A percentile compares a stretch with the other conserved stretches of the same genome.
Conservation (phyloP, 2,888 invertebrate genomes). For the Mesochorus sp. region DNA sequence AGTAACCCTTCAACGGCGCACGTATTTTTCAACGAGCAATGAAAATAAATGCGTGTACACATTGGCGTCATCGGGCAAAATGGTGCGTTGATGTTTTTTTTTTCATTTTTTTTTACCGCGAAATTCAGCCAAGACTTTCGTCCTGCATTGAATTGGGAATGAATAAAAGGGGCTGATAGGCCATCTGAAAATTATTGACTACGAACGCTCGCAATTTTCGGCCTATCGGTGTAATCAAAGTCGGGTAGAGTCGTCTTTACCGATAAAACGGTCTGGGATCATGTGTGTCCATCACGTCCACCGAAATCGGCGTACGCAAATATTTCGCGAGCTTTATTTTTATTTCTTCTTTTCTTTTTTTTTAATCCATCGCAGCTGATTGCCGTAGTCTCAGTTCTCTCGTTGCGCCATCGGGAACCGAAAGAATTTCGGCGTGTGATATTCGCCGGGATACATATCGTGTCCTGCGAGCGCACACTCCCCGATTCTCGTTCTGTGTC, state of each 20-base stretch:
- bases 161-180: neutral
- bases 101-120: too few species aligned
- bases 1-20: too few species aligned
- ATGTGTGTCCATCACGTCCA: neutral
- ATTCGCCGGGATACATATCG: conserved; percentile 66
- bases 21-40: too few species aligned
- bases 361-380: neutral
- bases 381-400: too few species aligned
- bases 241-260: neutral
- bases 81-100: too few species aligned
- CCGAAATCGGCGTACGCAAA: neutral
- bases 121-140: neutral
- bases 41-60: too few species aligned
- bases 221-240: conserved; percentile 6
- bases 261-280: neutral
- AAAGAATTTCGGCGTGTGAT: conserved; percentile 62
- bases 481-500: conserved; percentile 62
- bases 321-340: neutral
- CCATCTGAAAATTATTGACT: conserved; percentile 1
- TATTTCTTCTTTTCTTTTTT: neutral
- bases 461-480: conserved; percentile 8
- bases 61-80: too few species aligned
- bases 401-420: too few species aligned
- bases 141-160: neutral
- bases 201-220: neutral